These are phyloP conservation scores for Brachionus calyciflorus DNA, from an alignment of 1,140 invertebrate genomes.

Conservation along the genomic window DNA sequence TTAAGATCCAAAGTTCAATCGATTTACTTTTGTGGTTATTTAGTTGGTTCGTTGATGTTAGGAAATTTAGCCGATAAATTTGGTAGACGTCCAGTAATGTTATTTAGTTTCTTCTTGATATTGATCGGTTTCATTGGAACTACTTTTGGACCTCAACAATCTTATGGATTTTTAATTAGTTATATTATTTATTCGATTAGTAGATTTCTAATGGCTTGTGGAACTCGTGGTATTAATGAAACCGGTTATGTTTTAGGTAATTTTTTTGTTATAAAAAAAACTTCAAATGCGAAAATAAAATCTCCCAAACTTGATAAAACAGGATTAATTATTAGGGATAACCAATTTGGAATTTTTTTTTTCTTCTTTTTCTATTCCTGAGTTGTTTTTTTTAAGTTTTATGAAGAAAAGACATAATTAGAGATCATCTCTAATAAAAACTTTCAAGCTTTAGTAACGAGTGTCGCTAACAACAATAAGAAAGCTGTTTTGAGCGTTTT, in stretches of 20 bases:
- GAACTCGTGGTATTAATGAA: slow-evolving; percentile 24
- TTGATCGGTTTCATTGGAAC: not conserved
- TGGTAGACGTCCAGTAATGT: slow-evolving; percentile 29
- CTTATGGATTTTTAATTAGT: not conserved
- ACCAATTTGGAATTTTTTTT: not conserved
- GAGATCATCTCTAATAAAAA: too few species aligned
- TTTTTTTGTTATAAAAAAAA: too few species aligned
- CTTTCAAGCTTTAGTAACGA: too few species aligned
- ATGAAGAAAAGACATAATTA: too few species aligned
- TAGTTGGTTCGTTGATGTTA: slow-evolving; percentile 30
- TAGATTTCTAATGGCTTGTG: slow-evolving; percentile 27
- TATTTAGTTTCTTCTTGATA: slow-evolving; percentile 7
- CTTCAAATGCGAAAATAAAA: too few species aligned
- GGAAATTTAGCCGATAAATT: slow-evolving; percentile 22
- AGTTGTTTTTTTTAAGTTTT: too few species aligned
- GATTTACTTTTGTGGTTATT: slow-evolving; percentile 33
- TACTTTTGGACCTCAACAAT: slow-evolving; percentile 7
- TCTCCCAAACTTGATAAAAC: too few species aligned
- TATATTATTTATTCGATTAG: slow-evolving; percentile 11
- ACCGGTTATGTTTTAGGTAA: slow-evolving; percentile 33
- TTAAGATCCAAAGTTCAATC: slow-evolving; percentile 2
- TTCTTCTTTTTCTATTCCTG: too few species aligned
- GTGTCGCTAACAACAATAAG: too few species aligned
- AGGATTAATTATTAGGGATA: not conserved
- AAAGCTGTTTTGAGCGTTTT: too few species aligned